phyloP scores from a whole-genome alignment of 2,113 vertebrate species.

The Panurus biarmicus region DNA sequence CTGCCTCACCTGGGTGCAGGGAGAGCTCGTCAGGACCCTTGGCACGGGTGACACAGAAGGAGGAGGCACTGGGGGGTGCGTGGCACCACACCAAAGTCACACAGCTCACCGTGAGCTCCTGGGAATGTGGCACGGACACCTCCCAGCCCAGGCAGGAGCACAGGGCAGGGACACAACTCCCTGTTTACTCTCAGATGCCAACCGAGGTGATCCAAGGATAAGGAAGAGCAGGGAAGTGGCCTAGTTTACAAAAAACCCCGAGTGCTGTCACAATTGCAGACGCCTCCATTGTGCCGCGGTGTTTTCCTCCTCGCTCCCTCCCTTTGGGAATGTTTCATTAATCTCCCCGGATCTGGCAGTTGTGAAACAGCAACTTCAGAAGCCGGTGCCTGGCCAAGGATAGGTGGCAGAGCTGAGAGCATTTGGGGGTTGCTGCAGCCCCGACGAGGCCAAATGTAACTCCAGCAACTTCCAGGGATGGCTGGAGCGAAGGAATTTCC shows the following conservation, averaged over 20 bases:
- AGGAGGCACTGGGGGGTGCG: accelerated
- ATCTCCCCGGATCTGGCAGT: not conserved
- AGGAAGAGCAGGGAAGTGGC: conserved; percentile 9
- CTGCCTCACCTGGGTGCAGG: accelerated
- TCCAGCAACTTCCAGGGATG: not conserved
- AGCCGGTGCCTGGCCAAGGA: not conserved
- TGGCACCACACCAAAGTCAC: not conserved
- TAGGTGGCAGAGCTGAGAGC: not conserved
- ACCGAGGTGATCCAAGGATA: conserved; percentile 50
- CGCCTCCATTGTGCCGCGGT: not conserved
- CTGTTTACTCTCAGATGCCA: not conserved
- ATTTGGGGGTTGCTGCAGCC: not conserved
- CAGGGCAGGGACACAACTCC: not conserved
- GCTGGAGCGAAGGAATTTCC: not conserved
- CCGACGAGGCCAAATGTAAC: not conserved
- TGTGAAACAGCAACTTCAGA: not conserved
- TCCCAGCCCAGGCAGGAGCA: not conserved
- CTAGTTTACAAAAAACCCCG: not conserved
- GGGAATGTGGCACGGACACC: accelerated
- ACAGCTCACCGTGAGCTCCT: accelerated
- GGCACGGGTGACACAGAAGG: accelerated
- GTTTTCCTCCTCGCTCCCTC: not conserved
- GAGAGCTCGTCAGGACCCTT: not conserved
- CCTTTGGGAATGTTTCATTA: not conserved
- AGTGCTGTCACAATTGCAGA: not conserved